A percentile compares a stretch with the other conserved stretches of the same genome.
phyloP scores from a whole-genome alignment of 2,888 invertebrate genomes.

The Sesia bembeciformis region DNA sequence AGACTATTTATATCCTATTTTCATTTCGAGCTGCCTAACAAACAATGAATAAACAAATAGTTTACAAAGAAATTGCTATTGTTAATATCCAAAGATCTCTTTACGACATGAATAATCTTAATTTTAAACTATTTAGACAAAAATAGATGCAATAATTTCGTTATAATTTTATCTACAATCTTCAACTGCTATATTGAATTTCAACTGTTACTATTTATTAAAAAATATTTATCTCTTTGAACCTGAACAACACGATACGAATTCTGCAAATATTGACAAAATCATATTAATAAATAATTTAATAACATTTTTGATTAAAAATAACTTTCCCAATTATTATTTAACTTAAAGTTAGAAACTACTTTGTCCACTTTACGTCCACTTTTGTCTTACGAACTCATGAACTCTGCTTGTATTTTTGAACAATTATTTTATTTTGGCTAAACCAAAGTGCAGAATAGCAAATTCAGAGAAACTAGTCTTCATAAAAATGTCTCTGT shows the following conservation, averaged over 20 bases:
- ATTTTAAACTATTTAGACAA: background rate
- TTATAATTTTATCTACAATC: background rate
- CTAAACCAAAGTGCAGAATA: too few relatives aligned
- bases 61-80: background rate
- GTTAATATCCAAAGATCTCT: background rate
- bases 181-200: background rate
- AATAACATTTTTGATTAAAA: too few relatives aligned
- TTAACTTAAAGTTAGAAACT: too few relatives aligned
- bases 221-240: background rate
- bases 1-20: conserved; percentile 26
- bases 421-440: too few relatives aligned
- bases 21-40: background rate
- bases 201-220: background rate
- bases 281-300: too few relatives aligned
- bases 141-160: background rate
- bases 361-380: too few relatives aligned
- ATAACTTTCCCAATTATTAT: too few relatives aligned
- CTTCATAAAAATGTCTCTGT: too few relatives aligned
- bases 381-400: too few relatives aligned
- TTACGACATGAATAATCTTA: background rate
- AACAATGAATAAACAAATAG: background rate
- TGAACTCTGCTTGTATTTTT: too few relatives aligned
- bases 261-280: background rate
- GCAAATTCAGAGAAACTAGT: too few relatives aligned
- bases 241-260: background rate